Evolutionary conservation across 2,888 invertebrate genomes (phyloP).

Genomic region (Salticus scenicus): DNA sequence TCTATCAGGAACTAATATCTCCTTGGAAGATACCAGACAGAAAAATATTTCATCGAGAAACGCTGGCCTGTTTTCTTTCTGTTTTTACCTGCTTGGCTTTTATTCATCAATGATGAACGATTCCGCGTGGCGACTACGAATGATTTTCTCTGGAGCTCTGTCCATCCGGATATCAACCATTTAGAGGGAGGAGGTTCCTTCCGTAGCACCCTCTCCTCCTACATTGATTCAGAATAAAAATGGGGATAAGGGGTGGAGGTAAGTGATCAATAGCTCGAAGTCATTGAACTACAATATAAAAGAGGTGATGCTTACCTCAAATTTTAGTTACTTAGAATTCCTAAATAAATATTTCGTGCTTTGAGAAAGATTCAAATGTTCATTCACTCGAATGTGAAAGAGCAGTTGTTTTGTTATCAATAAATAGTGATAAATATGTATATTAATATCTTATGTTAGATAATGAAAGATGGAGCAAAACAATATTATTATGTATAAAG

Average conservation of each 20-base stretch:
- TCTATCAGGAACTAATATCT: no score
- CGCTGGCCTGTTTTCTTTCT: background rate
- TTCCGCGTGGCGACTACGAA: background rate
- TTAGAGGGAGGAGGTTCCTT: background rate
- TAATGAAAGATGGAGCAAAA: no score
- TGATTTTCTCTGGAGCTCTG: background rate
- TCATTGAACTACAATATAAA: conserved; percentile 49
- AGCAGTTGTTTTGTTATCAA: no score
- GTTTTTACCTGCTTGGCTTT: background rate
- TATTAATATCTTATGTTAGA: no score
- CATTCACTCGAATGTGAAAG: no score
- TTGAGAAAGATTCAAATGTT: no score
- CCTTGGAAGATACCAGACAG: no score
- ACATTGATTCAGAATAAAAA: conserved; percentile 59
- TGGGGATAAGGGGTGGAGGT: conserved; percentile 13
- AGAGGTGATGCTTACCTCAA: conserved; percentile 48
- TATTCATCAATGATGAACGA: background rate
- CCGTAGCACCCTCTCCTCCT: background rate
- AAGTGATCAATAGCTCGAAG: conserved; percentile 61
- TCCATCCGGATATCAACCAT: background rate
- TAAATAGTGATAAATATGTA: no score
- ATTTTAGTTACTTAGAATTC: background rate
- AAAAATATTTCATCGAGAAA: no score
- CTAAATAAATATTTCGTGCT: background rate
- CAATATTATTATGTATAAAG: no score